Conservation (phyloP, 1,140 invertebrate genomes). For the Lethrus apterus region DNA sequence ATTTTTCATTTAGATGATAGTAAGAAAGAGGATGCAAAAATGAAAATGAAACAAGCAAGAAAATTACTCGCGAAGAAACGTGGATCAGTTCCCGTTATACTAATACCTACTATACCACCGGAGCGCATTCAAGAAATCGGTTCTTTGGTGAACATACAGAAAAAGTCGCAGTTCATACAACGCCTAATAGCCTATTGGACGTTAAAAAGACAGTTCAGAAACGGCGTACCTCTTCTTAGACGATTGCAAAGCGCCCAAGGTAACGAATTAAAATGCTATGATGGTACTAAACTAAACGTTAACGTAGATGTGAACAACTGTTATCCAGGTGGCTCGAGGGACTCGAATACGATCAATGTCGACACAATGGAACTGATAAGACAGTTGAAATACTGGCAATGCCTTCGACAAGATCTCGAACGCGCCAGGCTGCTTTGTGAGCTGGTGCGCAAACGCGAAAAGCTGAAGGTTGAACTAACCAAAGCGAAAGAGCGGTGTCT, state of each 20-base stretch:
- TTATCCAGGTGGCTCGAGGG: slow-evolving; percentile 22
- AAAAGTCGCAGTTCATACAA: slow-evolving; percentile 82
- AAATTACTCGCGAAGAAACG: slow-evolving; percentile 71
- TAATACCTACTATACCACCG: slow-evolving; percentile 89
- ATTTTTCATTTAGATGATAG: slow-evolving; percentile 21
- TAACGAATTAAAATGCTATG: slow-evolving; percentile 1
- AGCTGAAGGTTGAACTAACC: slow-evolving; percentile 83
- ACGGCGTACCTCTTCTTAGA: slow-evolving; percentile 89
- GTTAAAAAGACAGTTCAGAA: slow-evolving; percentile 88
- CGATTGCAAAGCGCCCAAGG: slow-evolving; percentile 66
- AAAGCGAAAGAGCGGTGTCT: slow-evolving; percentile 74
- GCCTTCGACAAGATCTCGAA: slow-evolving; percentile 90
- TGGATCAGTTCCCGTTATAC: slow-evolving; percentile 81
- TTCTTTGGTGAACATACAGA: slow-evolving; percentile 56
- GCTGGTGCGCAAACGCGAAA: slow-evolving; percentile 90
- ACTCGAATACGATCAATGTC: slow-evolving; percentile 41
- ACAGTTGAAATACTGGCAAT: slow-evolving; percentile 92
- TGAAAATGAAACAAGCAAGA: slow-evolving; percentile 72
- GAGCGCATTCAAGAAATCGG: slow-evolving; percentile 83
- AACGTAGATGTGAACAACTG: slow-evolving; percentile 6
- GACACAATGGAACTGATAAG: slow-evolving; percentile 67
- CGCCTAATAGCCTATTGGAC: slow-evolving; percentile 90
- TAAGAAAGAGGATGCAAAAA: slow-evolving; percentile 46
- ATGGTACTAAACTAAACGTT: background rate
- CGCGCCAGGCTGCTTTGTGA: slow-evolving; percentile 88